Base-by-base conservation (phyloP, 1,140 invertebrate species). In the Lordiphosa mommai region DNA sequence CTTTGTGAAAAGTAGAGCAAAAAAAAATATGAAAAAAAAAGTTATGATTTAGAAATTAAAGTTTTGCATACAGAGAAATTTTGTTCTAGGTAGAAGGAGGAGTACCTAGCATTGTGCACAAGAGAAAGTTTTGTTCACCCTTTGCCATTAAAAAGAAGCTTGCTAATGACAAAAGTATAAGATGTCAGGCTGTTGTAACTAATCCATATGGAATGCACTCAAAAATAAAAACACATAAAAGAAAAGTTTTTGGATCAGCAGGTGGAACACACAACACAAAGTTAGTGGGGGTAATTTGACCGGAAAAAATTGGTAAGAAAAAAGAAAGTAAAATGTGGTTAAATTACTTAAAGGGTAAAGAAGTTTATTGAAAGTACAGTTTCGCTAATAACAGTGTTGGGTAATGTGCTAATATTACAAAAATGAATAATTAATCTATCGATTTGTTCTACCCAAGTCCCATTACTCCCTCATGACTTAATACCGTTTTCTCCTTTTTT, bases 11-110 rank as follows among this genome's bases (percentile, higher is more conserved):
- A 68, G 34, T 79, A 14, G 63, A 47, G 57, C 58, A 59, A 34
- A 67, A 61, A 73, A 38, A 16, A 16, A 16, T 40, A 16, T 17
- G 37, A 40, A 40, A 40, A 17, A 40, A 40, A 79, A 79, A 80
- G 73, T 79, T 79, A 82, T 79, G 73, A 80, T 79, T 80, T 60
- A 66, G 70, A 80, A 79, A 79, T 80, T 80, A 74, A 74, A 80
- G 70, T 80, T 43, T 74, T 69, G 72, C 55, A 64, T 47, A n/a
- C n/a, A 50, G 51, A 47, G 50, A 58, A 50, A 44, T 58, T 50
- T 23, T 49, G 38, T 41, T 56, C 52, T 63, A 46, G 27, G 50
- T 61, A 4, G 27, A 33, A 44, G 29, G 40, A 48, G 17, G 37
- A 7, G 46, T 44, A 50, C n/a, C n/a, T n/a, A 29, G 43, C 29